Percentiles rank a stretch among this genome's conserved stretches.
phyloP scores from a whole-genome alignment of 2,113 vertebrate species.

The Pampusana beccarii region DNA sequence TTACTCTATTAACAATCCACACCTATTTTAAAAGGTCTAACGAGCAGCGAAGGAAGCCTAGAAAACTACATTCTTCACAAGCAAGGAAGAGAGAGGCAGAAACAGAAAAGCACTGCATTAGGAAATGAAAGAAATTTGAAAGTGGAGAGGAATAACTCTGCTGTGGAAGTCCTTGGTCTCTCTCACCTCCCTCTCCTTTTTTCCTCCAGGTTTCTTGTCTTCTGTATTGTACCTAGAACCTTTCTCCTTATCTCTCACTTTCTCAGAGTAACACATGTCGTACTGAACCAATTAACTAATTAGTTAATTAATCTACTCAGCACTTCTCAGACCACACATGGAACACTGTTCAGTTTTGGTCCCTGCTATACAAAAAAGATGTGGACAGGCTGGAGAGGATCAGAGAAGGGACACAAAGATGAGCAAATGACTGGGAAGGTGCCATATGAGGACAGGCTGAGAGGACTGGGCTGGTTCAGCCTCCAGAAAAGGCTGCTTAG shows the following conservation, averaged over 20 bases:
- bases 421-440: too few relatives aligned
- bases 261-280: neutral
- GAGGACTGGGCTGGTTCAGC: too few relatives aligned
- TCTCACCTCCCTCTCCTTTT: neutral
- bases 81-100: neutral
- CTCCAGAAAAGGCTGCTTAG: too few relatives aligned
- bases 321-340: too few relatives aligned
- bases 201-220: neutral
- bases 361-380: too few relatives aligned
- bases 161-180: neutral
- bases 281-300: neutral
- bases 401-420: too few relatives aligned
- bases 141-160: neutral
- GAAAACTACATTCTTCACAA: neutral
- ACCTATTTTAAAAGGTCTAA: neutral
- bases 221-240: neutral
- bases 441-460: too few relatives aligned
- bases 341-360: too few relatives aligned
- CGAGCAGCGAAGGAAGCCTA: neutral
- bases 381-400: too few relatives aligned
- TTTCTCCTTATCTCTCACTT: neutral
- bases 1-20: neutral
- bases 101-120: neutral
- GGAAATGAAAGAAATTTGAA: neutral
- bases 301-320: too few relatives aligned